Conservation (phyloP, 1,140 invertebrate genomes). For the Cepaea nemoralis region DNA sequence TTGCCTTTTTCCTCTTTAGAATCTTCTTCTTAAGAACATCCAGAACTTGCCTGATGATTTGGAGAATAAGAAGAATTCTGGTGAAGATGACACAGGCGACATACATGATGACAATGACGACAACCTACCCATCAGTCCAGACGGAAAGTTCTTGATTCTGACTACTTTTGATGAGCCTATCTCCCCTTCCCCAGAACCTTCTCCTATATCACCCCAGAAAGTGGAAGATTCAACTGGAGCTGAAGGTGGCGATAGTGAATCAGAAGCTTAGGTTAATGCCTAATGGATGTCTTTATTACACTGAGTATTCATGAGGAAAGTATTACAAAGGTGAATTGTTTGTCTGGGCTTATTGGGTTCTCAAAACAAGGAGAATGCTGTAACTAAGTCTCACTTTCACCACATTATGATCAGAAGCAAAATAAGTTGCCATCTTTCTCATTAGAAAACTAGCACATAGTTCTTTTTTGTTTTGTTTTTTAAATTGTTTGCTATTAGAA, state of each 20-base stretch:
- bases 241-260: slow-evolving; percentile 28
- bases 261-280: slow-evolving; percentile 17
- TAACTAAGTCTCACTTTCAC: too few species aligned
- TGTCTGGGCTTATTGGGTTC: too few species aligned
- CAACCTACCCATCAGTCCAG: slow-evolving; percentile 58
- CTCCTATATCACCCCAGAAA: background rate
- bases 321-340: too few species aligned
- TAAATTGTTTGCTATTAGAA: too few species aligned
- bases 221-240: slow-evolving; percentile 21
- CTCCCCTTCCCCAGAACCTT: slow-evolving; percentile 1
- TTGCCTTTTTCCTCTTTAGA: background rate
- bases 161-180: slow-evolving; percentile 51
- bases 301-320: background rate
- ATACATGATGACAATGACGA: slow-evolving; percentile 52
- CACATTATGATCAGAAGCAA: too few species aligned
- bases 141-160: slow-evolving; percentile 64
- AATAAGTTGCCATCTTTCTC: too few species aligned
- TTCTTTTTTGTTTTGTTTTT: too few species aligned
- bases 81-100: background rate
- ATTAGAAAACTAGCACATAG: too few species aligned
- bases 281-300: background rate
- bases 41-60: slow-evolving; percentile 3
- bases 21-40: slow-evolving; percentile 24
- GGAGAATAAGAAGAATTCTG: background rate
- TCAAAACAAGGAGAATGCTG: too few species aligned